These are phyloP conservation scores for Eupithecia pulchellata DNA, from an alignment of 2,888 invertebrate species.

Conservation along the genomic window DNA sequence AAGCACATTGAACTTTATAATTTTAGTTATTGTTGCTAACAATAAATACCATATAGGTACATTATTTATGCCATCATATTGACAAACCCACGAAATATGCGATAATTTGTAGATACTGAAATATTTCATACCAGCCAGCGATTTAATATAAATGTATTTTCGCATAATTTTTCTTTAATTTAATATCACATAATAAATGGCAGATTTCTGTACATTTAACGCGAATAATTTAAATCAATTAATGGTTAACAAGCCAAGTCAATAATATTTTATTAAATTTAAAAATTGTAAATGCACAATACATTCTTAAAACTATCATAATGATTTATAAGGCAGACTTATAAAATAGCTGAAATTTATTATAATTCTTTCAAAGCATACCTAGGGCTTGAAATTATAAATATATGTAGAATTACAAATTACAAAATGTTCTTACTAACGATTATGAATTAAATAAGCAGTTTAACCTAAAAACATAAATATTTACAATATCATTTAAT, in stretches of 20 bases:
- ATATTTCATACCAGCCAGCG: neutral
- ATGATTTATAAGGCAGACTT: slow-evolving; percentile 10
- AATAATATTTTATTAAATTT: neutral
- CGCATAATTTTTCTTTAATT: slow-evolving; percentile 38
- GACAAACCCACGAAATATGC: neutral
- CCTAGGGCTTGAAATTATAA: neutral
- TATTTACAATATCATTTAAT: slow-evolving; percentile 24
- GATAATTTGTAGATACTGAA: slow-evolving; percentile 10
- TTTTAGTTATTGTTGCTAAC: slow-evolving; percentile 5
- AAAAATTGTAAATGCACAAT: neutral
- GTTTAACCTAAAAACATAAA: neutral
- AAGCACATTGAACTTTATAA: slow-evolving; percentile 44
- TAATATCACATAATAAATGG: slow-evolving; percentile 66
- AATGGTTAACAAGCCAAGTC: neutral
- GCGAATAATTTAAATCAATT: slow-evolving; percentile 12
- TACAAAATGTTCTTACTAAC: neutral
- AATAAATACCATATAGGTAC: neutral
- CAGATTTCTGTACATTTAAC: slow-evolving; percentile 49
- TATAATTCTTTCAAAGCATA: neutral
- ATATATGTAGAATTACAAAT: neutral
- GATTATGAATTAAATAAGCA: neutral
- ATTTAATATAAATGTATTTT: too few relatives aligned
- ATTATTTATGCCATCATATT: slow-evolving; percentile 17
- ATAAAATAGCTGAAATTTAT: slow-evolving; percentile 8
- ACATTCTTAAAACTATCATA: neutral